Base-by-base conservation (phyloP, 1,140 invertebrate species). In the Cydia splendana region DNA sequence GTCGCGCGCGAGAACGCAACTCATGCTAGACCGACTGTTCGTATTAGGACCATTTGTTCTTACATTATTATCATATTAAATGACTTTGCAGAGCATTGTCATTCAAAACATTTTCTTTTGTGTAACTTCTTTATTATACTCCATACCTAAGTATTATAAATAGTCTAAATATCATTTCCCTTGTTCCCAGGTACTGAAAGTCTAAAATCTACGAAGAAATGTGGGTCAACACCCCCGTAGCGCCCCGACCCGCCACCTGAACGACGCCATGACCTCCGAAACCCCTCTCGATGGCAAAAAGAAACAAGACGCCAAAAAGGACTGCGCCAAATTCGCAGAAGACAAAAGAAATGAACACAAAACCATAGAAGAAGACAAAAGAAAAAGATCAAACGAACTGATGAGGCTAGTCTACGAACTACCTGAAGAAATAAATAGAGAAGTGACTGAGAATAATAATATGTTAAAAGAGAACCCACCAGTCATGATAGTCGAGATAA, bases 371-470 rank as follows among this genome's bases (percentile, higher is more conserved):
- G 83, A 88, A 75, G 77, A 84, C 38, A 88, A 87, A 85, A 79
- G 81, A 76, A 81, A 84, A 83, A 80, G 84, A 15, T 89, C 92
- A n/a, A 87, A 92, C 45, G 92, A 94, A 78, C 86, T 94, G n/a
- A 93, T 94, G 88, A 86, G 91, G 69, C 79, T 93, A 42, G 91
- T 93, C 1, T 94, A 94, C 75, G 93, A 94, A 80, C 78, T 93
- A 73, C 93, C 92, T 13, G 88, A 87, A 74, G 91, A 93, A 20
- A 80, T 88, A 77, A 83, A 78, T 73, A 88, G 67, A 77, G 82
- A 81, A 53, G 76, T 82, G 74, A 81, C 80, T 42, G 87, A 88
- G 81, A 90, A 90, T 53, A 89, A 87, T 82, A 91, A 89, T 67
- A 91, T 93, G 90, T 79, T 91, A 30, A 91, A 93, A 82, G 91